phyloP scores from a whole-genome alignment of 2,888 invertebrate genomes.

The Drosophila siamana region DNA sequence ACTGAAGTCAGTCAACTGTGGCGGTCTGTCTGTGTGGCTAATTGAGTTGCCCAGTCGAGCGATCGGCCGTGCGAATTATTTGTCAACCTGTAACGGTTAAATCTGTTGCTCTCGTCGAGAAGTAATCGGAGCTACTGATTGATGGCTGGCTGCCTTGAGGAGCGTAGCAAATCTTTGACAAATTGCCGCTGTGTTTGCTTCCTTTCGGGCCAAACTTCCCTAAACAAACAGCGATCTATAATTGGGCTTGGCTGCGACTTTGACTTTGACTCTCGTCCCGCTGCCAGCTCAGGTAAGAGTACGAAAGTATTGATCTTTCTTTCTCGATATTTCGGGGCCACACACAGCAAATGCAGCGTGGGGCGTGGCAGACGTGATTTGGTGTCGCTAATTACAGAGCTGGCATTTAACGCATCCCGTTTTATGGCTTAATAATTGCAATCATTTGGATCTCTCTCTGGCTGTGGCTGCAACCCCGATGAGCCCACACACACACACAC shows the following conservation, averaged over 20 bases:
- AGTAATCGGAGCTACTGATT: constrained; percentile 71
- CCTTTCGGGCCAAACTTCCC: constrained; percentile 58
- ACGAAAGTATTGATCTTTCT: constrained; percentile 33
- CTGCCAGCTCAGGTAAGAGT: constrained; percentile 21
- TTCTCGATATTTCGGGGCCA: constrained; percentile 39
- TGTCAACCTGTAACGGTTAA: constrained; percentile 77
- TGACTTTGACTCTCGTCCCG: constrained; percentile 33
- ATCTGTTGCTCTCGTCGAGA: constrained; percentile 40
- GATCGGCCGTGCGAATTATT: constrained; percentile 77
- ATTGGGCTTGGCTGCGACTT: constrained; percentile 28
- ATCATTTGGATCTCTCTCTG: constrained; percentile 51
- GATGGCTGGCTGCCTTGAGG: constrained; percentile 50
- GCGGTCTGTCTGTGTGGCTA: constrained; percentile 69
- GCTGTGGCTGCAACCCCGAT: constrained; percentile 27
- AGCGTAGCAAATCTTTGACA: constrained; percentile 72
- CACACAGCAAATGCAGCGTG: constrained; percentile 60
- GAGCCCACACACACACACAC: constrained; percentile 65
- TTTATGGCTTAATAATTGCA: constrained; percentile 80
- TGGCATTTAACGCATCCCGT: constrained; percentile 69
- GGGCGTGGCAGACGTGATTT: constrained; percentile 78
- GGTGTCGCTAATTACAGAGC: constrained; percentile 84
- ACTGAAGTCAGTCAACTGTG: constrained; percentile 73
- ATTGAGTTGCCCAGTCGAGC: constrained; percentile 75
- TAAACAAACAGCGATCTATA: constrained; percentile 64
- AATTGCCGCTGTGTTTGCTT: constrained; percentile 62